These are phyloP conservation scores for honey bee (Apis mellifera) DNA, from an alignment of 1,140 invertebrate species.

Conservation along the genomic window DNA sequence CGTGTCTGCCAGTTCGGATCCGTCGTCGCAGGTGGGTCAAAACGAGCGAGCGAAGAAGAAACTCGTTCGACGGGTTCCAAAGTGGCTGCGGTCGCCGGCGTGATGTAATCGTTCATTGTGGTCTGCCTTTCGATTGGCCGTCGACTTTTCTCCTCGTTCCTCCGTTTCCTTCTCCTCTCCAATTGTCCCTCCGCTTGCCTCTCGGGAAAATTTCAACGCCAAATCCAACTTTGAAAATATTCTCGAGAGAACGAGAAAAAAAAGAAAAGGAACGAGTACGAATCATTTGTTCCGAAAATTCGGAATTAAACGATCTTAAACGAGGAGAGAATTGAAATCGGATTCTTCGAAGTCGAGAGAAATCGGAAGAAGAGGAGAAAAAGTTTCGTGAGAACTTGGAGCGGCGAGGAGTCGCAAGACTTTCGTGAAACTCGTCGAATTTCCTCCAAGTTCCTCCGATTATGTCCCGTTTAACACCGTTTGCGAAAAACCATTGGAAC, in stretches of 20 bases:
- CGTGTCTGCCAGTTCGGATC: not conserved
- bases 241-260: too few relatives aligned
- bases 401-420: not conserved
- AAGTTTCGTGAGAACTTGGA: constrained; percentile 34
- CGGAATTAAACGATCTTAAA: too few relatives aligned
- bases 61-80: constrained; percentile 22
- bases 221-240: too few relatives aligned
- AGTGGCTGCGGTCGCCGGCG: constrained; percentile 12
- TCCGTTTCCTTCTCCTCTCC: not conserved
- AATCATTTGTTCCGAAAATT: too few relatives aligned
- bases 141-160: not conserved
- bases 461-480: constrained; percentile 37
- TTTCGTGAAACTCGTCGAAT: constrained; percentile 15
- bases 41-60: constrained; percentile 21
- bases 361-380: too few relatives aligned
- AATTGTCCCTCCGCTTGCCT: not conserved
- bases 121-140: constrained; percentile 15
- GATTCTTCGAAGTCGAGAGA: too few relatives aligned
- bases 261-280: too few relatives aligned
- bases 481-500: too few relatives aligned
- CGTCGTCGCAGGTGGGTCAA: constrained; percentile 14
- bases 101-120: constrained; percentile 35
- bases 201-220: too few relatives aligned
- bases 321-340: too few relatives aligned
- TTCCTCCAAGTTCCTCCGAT: too few relatives aligned